Evolutionary conservation across 2,888 invertebrate genomes (phyloP).

Genomic region (Apamea epomidion): DNA sequence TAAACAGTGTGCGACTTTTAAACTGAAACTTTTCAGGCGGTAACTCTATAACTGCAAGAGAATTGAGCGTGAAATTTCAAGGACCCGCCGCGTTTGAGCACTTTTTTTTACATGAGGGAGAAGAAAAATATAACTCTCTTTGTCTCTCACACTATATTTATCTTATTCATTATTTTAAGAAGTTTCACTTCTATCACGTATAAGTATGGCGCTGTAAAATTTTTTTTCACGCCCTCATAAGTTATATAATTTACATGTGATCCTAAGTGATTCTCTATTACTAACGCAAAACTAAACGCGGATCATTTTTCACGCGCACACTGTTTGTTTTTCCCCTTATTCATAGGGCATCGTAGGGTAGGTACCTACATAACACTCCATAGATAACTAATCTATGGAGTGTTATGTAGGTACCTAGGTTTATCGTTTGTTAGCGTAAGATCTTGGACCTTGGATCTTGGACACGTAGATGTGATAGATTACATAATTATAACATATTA

Average conservation of each 20-base stretch:
- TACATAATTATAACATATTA: neutral
- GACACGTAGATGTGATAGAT: neutral
- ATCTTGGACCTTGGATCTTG: no score
- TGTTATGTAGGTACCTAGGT: neutral
- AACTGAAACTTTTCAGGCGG: neutral
- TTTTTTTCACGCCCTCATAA: neutral
- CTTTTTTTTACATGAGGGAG: no score
- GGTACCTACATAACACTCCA: no score
- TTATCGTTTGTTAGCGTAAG: neutral
- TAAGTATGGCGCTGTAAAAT: neutral
- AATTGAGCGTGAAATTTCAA: neutral
- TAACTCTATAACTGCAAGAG: no score
- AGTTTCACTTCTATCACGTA: neutral
- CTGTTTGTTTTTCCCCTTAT: no score
- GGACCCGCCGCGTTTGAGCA: neutral
- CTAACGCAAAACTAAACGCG: neutral
- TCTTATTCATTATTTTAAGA: neutral
- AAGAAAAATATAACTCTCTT: neutral
- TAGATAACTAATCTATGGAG: no score
- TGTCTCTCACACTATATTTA: neutral
- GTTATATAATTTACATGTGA: neutral
- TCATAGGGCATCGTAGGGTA: no score
- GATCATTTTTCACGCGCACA: conserved; percentile 61
- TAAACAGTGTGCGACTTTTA: neutral
- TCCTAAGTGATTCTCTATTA: neutral